Conservation (phyloP, 2,888 invertebrate genomes). For the Dendrolimus houi region DNA sequence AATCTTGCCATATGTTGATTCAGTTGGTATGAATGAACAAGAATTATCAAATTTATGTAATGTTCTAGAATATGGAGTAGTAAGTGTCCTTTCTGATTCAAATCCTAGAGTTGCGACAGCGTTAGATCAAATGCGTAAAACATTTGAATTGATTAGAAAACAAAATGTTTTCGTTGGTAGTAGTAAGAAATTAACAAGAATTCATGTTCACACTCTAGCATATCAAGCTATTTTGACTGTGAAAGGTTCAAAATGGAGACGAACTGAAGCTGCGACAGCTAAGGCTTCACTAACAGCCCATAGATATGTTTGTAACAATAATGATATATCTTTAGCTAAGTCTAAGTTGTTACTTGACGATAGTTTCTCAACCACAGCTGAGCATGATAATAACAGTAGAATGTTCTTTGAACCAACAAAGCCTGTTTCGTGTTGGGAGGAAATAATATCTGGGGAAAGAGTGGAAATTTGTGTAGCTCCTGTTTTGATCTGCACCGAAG, state of each 20-base stretch:
- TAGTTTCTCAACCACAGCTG: constrained; percentile 85
- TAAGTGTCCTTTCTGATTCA: constrained; percentile 85
- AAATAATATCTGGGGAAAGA: constrained; percentile 64
- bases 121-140: constrained; percentile 86
- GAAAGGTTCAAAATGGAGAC: constrained; percentile 83
- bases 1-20: constrained; percentile 85
- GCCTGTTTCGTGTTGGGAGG: constrained; percentile 90
- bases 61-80: constrained; percentile 81
- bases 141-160: constrained; percentile 74
- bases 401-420: constrained; percentile 81
- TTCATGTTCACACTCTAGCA: constrained; percentile 92
- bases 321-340: constrained; percentile 68
- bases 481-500: constrained; percentile 88
- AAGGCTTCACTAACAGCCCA: constrained; percentile 90
- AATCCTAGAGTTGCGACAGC: constrained; percentile 87
- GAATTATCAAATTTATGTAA: constrained; percentile 86
- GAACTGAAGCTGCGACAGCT: constrained; percentile 86
- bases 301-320: constrained; percentile 86
- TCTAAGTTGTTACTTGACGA: constrained; percentile 84
- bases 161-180: constrained; percentile 52
- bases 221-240: constrained; percentile 88
- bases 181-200: constrained; percentile 79
- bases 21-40: constrained; percentile 93
- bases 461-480: constrained; percentile 88
- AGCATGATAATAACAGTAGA: constrained; percentile 65